These are phyloP conservation scores for Fulmarus glacialis DNA, from an alignment of 2,113 vertebrate genomes.

Conservation along the genomic window DNA sequence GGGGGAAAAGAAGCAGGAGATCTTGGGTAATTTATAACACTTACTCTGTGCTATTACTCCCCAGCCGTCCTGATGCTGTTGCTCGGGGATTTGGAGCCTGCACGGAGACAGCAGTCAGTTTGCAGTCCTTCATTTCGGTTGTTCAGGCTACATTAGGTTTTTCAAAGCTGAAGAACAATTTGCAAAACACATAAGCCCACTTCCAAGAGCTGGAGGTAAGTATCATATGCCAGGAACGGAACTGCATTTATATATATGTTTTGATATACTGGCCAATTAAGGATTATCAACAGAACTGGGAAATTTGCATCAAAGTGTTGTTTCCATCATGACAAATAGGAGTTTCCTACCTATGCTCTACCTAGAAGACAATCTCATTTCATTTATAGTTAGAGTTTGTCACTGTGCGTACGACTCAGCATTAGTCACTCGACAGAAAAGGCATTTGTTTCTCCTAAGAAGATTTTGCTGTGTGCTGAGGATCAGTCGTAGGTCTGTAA, in stretches of 20 bases:
- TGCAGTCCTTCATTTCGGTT: background rate
- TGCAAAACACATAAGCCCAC: background rate
- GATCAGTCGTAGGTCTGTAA: background rate
- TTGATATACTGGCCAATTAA: background rate
- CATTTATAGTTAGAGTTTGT: background rate
- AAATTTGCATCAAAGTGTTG: background rate
- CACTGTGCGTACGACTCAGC: rapidly evolving
- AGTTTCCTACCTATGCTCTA: background rate
- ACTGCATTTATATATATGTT: background rate
- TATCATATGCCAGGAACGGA: background rate
- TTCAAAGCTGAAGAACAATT: background rate
- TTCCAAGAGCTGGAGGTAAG: background rate
- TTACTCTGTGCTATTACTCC: background rate
- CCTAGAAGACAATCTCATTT: background rate
- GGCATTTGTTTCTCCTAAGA: background rate
- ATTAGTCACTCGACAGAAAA: background rate
- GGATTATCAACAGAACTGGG: background rate
- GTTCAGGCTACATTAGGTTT: background rate
- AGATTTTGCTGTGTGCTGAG: background rate
- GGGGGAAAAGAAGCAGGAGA: background rate
- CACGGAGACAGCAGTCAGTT: background rate
- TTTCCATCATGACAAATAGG: background rate
- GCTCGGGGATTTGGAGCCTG: background rate
- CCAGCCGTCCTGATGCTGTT: background rate
- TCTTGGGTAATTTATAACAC: background rate